Evolutionary conservation across 2,113 vertebrate species (phyloP).

Genomic region (Gymnorhina tibicen): DNA sequence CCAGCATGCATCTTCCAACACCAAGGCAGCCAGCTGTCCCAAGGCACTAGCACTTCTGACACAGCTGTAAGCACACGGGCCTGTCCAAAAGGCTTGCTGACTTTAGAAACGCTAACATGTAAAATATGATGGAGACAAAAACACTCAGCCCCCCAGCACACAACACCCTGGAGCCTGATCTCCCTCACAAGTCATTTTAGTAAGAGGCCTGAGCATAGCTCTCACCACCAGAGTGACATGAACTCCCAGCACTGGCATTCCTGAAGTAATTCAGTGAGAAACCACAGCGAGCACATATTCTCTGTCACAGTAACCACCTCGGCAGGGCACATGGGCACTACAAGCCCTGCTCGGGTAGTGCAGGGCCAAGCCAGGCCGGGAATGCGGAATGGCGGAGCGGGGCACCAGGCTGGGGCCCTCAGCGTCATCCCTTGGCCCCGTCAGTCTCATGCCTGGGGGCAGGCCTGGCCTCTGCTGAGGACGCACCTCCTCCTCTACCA

Average conservation of each 20-base stretch:
- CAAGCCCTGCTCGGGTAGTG: rapidly evolving
- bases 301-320: neutral
- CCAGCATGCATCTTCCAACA: too few species aligned
- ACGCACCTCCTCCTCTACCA: rapidly evolving
- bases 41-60: rapidly evolving
- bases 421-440: neutral
- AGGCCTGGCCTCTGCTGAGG: rapidly evolving
- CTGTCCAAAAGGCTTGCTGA: neutral
- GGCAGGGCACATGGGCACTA: rapidly evolving
- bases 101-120: neutral
- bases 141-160: rapidly evolving
- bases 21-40: rapidly evolving
- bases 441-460: neutral
- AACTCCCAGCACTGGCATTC: too few species aligned
- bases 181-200: rapidly evolving
- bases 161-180: rapidly evolving
- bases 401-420: neutral
- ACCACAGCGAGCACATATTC: too few species aligned
- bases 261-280: neutral
- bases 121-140: neutral
- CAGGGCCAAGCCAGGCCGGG: rapidly evolving
- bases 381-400: rapidly evolving
- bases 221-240: rapidly evolving
- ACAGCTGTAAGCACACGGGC: rapidly evolving
- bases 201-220: rapidly evolving